Evolutionary conservation across 1,140 invertebrate genomes (phyloP).

Genomic region (Eumeta japonica): DNA sequence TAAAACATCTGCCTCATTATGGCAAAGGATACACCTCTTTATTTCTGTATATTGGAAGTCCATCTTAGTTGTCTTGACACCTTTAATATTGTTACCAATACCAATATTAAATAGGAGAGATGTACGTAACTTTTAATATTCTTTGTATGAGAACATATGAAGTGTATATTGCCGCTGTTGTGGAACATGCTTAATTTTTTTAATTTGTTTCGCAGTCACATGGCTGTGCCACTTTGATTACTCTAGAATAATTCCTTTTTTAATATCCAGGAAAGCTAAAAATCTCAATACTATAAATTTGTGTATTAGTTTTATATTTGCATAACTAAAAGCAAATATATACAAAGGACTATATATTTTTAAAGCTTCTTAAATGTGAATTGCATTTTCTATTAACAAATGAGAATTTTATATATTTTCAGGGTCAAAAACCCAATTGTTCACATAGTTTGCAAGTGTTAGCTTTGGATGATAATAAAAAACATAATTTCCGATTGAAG

Average conservation of each 20-base stretch:
- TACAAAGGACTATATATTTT: neutral
- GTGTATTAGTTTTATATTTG: neutral
- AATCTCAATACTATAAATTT: neutral
- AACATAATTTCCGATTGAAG: too few species aligned
- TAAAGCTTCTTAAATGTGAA: neutral
- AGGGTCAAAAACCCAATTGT: too few species aligned
- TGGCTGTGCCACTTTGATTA: neutral
- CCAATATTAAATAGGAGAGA: constrained; percentile 55
- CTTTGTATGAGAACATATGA: neutral
- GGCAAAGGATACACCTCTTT: constrained; percentile 40
- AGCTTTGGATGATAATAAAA: neutral
- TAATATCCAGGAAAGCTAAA: neutral
- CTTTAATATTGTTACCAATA: constrained; percentile 62
- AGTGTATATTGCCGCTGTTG: too few species aligned
- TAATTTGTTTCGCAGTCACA: neutral
- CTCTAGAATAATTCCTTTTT: neutral
- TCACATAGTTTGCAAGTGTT: neutral
- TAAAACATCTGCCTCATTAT: constrained; percentile 32
- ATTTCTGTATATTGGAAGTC: constrained; percentile 64
- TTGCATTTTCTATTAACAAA: too few species aligned
- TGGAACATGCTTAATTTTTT: too few species aligned
- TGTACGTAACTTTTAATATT: constrained; percentile 32
- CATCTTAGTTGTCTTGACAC: constrained; percentile 62
- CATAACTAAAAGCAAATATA: neutral
- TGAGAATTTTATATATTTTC: too few species aligned